A percentile compares a stretch with the other conserved stretches of the same genome.
Evolutionary conservation across 2,113 vertebrate species (phyloP).

Genomic region (Rhea pennata): DNA sequence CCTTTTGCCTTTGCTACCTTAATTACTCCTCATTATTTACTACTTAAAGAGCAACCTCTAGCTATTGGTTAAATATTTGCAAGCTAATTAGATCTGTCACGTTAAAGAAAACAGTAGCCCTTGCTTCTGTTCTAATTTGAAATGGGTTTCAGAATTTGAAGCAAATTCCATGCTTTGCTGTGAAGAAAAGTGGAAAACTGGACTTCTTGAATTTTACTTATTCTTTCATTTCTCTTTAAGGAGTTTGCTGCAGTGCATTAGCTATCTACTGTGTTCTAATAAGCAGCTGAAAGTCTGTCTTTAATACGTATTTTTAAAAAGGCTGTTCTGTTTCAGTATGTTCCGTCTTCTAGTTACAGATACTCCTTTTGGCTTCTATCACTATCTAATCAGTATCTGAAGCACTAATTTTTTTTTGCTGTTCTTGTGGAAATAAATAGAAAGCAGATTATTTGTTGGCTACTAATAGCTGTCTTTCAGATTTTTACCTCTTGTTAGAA

Average conservation of each 20-base stretch:
- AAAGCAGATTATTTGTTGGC: background rate
- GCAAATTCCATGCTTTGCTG: slow-evolving; percentile 11
- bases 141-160: slow-evolving; percentile 23
- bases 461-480: background rate
- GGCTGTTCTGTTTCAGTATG: background rate
- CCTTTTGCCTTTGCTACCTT: slow-evolving; percentile 73
- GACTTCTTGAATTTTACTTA: background rate
- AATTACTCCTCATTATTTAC: slow-evolving; percentile 67
- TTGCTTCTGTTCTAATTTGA: slow-evolving; percentile 45
- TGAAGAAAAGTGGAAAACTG: background rate
- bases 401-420: background rate
- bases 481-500: background rate
- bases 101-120: slow-evolving; percentile 52
- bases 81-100: slow-evolving; percentile 67
- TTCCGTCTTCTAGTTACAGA: background rate
- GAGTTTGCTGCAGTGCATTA: background rate
- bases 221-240: background rate
- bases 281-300: background rate
- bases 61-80: slow-evolving; percentile 68
- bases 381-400: background rate
- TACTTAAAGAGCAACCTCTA: slow-evolving; percentile 59
- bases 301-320: background rate
- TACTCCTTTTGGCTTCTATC: background rate
- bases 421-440: background rate
- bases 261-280: background rate